Evolutionary conservation across 2,888 invertebrate species (phyloP), one percentile per base, ranked within the genome.

Genomic region (Eudasyphora cyanicolor): DNA sequence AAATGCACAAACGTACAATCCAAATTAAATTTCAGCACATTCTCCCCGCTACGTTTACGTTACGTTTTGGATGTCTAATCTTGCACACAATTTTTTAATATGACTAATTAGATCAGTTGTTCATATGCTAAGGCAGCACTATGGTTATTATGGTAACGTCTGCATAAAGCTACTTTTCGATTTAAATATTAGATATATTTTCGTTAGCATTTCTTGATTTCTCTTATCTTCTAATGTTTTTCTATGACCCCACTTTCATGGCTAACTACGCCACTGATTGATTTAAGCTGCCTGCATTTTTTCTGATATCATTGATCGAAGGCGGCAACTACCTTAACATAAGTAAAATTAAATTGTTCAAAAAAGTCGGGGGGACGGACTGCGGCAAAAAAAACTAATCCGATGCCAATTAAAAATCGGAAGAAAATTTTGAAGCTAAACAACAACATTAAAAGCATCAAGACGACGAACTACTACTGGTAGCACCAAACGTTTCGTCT

Each of bases 341-440:
- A 75, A 71, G 62, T 57, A 84, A 76, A 76, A 78, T 81, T 81
- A 76, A 76, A 78, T 81, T 84, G 78, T 67, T 67, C 10, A 38
- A 67, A n/a, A 64, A 10, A 42, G 67, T 42, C 42, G 67, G 24
- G 42, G 42, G 24, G 24, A 67, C 42, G 24, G 64, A 78, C 62
- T 19, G 71, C 70, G 62, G 27, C 42, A 21, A 76, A 60, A 62
- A 38, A 74, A 74, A 62, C 27, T 29, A 14, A 71, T 80, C 75
- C 64, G 67, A 69, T 84, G 84, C 84, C 84, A 84, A 84, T 81
- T 81, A 81, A 79, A 83, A 81, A 84, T 84, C 81, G 84, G 84
- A 84, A 84, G 84, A 84, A 80, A 77, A 69, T 70, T 73, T 79
- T 76, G 49, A 49, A 64, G 32, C 38, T 38, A 24, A 76, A 64